These are phyloP conservation scores for Euzophera pinguis DNA, from an alignment of 2,888 invertebrate species.

Conservation along the genomic window DNA sequence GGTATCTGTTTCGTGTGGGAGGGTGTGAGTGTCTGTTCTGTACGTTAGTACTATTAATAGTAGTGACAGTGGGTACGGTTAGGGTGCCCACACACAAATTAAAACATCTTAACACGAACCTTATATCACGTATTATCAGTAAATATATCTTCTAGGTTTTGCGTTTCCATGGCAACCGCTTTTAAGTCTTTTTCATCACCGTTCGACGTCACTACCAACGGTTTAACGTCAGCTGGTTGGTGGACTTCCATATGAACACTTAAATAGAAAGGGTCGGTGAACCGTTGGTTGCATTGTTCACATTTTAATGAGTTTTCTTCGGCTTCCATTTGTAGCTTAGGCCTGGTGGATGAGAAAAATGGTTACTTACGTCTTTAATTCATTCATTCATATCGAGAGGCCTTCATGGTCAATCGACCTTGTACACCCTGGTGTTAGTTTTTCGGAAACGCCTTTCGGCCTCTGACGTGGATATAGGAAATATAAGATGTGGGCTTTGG, in stretches of 20 bases:
- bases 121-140: constrained; percentile 13
- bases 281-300: constrained; percentile 31
- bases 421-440: too few species aligned
- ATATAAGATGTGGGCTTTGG: too few species aligned
- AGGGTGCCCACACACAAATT: neutral
- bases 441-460: too few species aligned
- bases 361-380: too few species aligned
- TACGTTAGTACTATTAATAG: too few species aligned
- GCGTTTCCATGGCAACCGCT: constrained; percentile 16
- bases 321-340: constrained; percentile 9
- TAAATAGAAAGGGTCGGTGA: constrained; percentile 41
- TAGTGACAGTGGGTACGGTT: too few species aligned
- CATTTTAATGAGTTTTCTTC: constrained; percentile 13
- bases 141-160: constrained; percentile 17
- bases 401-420: too few species aligned
- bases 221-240: constrained; percentile 23
- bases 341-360: constrained; percentile 27
- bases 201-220: neutral
- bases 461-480: too few species aligned
- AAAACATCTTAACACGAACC: neutral
- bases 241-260: constrained; percentile 47
- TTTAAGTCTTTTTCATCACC: neutral
- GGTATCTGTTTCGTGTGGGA: too few species aligned
- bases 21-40: too few species aligned
- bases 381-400: too few species aligned